Base-by-base conservation (phyloP, 2,797 vertebrate species). In the Argyrosomus regius region DNA sequence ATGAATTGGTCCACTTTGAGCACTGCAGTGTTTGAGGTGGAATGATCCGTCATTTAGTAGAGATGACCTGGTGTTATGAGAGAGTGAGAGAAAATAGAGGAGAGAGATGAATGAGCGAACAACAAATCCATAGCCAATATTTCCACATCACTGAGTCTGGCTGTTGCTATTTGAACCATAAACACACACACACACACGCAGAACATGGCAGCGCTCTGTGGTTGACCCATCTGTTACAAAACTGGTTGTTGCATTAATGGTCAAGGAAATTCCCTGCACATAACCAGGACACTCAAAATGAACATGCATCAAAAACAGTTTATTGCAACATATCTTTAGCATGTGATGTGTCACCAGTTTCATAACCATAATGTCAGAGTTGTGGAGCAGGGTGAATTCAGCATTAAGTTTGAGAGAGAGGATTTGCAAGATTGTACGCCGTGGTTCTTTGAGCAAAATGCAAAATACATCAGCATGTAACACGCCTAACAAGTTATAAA, bases 11-110 rank as follows among this genome's bases (percentile, higher is more conserved):
- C 66, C 81, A 85, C 75, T 93, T 82, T 89, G 14, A 65, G 75
- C 53, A 49, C 28, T 20, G 20, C 62, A 65, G 66, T 75, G 81
- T 88, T 90, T 83, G 71, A 26, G 59, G 78, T 82, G 78, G 85
- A 91, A 90, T 86, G 82, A 93, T 91, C 90, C 80, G 91, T 93
- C 91, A 92, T 91, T 92, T 91, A 91, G 85, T 16, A n/a, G 72
- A 85, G 77, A 80, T 72, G 81, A 86, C 76, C 66, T 52, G 81
- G 74, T 81, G 75, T 35, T 83, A 82, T 83, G 73, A 88, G 56
- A 80, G 69, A 85, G 48, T 54, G 59, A 66, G 57, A 52, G 64
- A 77, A 77, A 78, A 71, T 22, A 65, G 56, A 75, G 49, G 53
- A 64, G 62, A 72, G 72, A 90, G 89, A 92, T 87, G 77, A 93